These are phyloP conservation scores for Crotalus viridis DNA, from an alignment of 2,113 vertebrate genomes.

Conservation along the genomic window DNA sequence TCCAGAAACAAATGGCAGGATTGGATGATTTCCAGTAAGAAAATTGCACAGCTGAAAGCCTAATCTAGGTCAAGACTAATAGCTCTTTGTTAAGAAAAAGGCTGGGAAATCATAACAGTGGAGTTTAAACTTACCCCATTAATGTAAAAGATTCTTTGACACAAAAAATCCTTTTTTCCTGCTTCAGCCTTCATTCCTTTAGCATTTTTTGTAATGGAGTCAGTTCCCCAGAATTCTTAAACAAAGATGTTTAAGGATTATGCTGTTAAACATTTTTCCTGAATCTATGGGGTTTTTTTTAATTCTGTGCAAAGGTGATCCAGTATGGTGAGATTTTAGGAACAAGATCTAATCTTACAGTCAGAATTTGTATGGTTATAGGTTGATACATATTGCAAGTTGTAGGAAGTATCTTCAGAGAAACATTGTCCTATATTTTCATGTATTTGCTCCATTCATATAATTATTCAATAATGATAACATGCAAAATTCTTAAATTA, in stretches of 20 bases:
- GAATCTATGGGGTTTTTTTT: neutral
- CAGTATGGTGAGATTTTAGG: neutral
- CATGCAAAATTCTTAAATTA: conserved; percentile 42
- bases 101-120: neutral
- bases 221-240: neutral
- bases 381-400: conserved; percentile 8
- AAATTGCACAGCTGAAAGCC: neutral
- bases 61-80: neutral
- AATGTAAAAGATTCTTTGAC: neutral
- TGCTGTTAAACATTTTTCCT: neutral
- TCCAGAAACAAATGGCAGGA: neutral
- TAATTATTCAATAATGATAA: conserved; percentile 28
- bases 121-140: neutral
- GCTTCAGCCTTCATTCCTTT: neutral
- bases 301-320: neutral
- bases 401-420: conserved; percentile 33
- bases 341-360: neutral
- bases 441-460: conserved; percentile 36
- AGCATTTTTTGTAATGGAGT: neutral
- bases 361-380: conserved; percentile 21
- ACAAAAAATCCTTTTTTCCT: neutral
- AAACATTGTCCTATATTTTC: conserved; percentile 47
- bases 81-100: neutral
- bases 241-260: neutral
- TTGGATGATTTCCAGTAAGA: neutral